Evolutionary conservation across 2,888 invertebrate genomes (phyloP).

Genomic region (Aricia artaxerxes): DNA sequence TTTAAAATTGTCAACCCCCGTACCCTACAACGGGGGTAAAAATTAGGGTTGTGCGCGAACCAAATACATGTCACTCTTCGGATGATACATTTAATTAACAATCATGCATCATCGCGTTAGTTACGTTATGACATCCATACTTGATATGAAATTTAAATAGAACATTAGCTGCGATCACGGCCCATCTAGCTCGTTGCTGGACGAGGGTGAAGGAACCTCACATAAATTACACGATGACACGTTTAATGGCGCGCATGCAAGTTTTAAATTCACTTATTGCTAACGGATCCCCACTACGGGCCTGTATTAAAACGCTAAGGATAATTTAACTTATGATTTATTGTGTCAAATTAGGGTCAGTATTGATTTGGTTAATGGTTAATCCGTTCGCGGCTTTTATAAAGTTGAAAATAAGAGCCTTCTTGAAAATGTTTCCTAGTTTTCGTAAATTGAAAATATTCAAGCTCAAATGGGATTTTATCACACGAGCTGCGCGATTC

Average conservation of each 20-base stretch:
- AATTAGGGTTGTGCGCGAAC: neutral
- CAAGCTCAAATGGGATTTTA: neutral
- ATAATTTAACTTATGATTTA: constrained; percentile 10
- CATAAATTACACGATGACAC: constrained; percentile 71
- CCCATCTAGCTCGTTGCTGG: constrained; percentile 71
- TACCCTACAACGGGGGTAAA: neutral
- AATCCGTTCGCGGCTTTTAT: neutral
- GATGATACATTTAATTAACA: constrained; percentile 9
- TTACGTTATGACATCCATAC: constrained; percentile 30
- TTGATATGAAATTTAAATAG: constrained; percentile 34
- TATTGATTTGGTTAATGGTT: neutral
- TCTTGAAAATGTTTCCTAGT: neutral
- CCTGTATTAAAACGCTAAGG: neutral
- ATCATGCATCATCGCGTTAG: neutral
- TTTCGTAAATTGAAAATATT: constrained; percentile 2
- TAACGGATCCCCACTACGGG: constrained; percentile 32
- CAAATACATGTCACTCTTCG: neutral
- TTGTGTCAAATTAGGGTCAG: neutral
- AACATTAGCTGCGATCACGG: constrained; percentile 63
- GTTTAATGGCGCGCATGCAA: constrained; percentile 66
- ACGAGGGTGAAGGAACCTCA: constrained; percentile 56
- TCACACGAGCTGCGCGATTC: constrained; percentile 1
- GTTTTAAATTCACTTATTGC: constrained; percentile 60
- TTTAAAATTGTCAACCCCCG: neutral
- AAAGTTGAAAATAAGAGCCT: neutral